phyloP scores from a whole-genome alignment of 2,113 vertebrate species.

The Herpetotheres cachinnans region DNA sequence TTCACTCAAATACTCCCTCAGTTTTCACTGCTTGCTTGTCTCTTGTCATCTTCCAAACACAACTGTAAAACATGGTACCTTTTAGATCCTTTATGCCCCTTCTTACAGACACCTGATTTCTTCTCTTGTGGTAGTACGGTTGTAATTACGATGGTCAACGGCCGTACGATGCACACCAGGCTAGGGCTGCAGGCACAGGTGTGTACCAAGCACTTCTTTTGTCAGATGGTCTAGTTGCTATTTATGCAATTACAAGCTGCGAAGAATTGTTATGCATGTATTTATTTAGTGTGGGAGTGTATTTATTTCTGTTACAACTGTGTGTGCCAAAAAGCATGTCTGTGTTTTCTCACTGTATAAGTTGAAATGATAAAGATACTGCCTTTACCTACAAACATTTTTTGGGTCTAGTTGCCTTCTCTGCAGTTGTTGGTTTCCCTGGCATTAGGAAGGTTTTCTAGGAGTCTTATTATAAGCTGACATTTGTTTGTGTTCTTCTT shows the following conservation, averaged over 20 bases:
- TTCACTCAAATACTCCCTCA: background rate
- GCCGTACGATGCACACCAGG: fast-evolving
- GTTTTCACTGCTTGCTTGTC: background rate
- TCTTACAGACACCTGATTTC: background rate
- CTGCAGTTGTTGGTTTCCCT: background rate
- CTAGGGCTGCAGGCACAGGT: background rate
- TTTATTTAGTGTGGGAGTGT: background rate
- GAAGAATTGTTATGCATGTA: background rate
- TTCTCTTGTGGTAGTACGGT: background rate
- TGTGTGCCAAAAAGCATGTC: background rate
- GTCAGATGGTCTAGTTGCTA: background rate
- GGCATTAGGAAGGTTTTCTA: background rate
- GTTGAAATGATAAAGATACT: background rate
- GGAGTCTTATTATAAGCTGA: background rate
- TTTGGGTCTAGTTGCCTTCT: background rate
- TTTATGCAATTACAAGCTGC: background rate
- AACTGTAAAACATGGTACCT: background rate
- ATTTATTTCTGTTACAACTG: background rate
- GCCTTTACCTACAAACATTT: background rate
- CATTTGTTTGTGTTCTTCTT: background rate
- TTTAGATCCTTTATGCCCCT: background rate
- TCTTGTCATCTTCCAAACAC: background rate
- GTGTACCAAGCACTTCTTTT: too few relatives aligned
- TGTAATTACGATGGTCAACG: fast-evolving
- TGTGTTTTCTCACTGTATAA: background rate